Conservation (phyloP, 2,888 invertebrate genomes). For the Drosophila fulvimacula region DNA sequence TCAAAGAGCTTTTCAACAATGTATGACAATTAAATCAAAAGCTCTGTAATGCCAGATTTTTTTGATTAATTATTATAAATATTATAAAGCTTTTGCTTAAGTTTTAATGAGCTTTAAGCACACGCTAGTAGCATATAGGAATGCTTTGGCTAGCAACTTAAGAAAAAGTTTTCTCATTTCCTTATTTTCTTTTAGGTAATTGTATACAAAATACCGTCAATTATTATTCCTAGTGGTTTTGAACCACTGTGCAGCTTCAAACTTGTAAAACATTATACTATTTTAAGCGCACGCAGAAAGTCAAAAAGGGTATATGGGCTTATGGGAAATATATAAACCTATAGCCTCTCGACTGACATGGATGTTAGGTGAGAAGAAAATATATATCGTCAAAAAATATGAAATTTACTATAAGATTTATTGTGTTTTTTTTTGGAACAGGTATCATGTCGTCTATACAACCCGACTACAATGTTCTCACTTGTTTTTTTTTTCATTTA, state of each 20-base stretch:
- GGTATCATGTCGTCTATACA: neutral
- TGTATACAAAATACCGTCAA: neutral
- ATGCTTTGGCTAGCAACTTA: no score
- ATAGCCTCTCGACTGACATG: neutral
- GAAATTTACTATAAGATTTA: neutral
- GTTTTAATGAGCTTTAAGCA: no score
- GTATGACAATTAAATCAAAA: no score
- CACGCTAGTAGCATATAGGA: no score
- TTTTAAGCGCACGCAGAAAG: neutral
- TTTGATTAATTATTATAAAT: no score
- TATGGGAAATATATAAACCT: neutral
- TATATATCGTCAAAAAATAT: no score
- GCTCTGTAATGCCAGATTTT: no score
- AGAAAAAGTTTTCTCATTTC: no score
- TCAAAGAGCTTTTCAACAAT: neutral
- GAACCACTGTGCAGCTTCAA: constrained; percentile 49
- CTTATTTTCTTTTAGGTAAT: no score
- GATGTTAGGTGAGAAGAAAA: no score
- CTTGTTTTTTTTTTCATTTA: constrained; percentile 2
- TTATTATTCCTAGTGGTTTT: neutral
- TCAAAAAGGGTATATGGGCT: neutral
- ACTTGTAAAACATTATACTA: constrained; percentile 32
- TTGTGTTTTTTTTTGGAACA: neutral
- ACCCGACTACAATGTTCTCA: neutral
- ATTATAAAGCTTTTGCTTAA: neutral